Base-by-base conservation (phyloP, 2,888 invertebrate genomes). In the Phorcus lineatus region DNA sequence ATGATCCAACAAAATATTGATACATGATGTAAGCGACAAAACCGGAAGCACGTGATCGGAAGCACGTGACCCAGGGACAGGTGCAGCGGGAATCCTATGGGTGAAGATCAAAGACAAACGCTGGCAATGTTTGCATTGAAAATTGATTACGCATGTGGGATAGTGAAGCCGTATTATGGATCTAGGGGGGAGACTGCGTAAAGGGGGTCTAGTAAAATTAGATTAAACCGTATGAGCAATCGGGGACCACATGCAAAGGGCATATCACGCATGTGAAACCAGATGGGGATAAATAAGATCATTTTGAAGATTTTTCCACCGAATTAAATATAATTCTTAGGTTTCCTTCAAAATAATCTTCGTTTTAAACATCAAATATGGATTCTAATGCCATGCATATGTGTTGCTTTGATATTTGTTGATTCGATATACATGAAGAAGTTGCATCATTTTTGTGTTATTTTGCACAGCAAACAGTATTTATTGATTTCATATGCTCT, bases 41-140 rank as follows among this genome's bases (percentile, higher is more conserved):
- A 36, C 70, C 70, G 70, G 70, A 70, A 70, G 40, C 70, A 70
- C 70, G 70, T 70, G 70, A 36, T 70, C 70, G 70, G 70, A 70
- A 70, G 36, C 70, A 70, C 70, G 70, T 70, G 70, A 70, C 36
- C 47, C 40, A 19, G 40, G 40, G 70, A 70, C 70, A 70, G 31
- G 70, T 70, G 70, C 70, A 2, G n/a, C 36, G 16, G 36, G 70
- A 19, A 31, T 36, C 19, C 70, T 36, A 24, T n/a, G 19, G 70
- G 36, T 31, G n/a, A 11, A 36, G 70, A 70, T 70, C 70, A 70
- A 70, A 70, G 40, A 9, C 16, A 28, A 28, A 28, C 28, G 16
- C n/a, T 17, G 17, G 36, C 70, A 6, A 36, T 40, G 36, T 36
- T 31, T 40, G 70, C 36, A 19, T 19, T 36, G 70, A 70, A 28